Conservation (phyloP, 2,797 vertebrate species). For the Lates japonicus region DNA sequence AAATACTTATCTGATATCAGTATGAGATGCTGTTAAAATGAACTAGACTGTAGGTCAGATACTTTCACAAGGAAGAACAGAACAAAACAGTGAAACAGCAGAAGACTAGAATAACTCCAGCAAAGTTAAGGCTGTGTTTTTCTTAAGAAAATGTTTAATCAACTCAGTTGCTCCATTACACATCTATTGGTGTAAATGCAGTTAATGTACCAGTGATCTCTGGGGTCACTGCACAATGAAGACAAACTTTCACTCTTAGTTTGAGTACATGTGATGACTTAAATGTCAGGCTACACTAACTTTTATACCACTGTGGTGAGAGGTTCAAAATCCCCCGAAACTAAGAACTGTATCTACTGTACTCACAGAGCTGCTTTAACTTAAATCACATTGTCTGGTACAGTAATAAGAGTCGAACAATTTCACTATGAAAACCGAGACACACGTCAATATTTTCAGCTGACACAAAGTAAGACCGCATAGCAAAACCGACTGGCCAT, state of each 20-base stretch:
- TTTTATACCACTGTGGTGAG: not conserved
- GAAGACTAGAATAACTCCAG: not conserved
- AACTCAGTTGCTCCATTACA: not conserved
- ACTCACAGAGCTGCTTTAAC: not conserved
- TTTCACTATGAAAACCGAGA: conserved; percentile 40
- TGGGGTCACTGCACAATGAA: not conserved
- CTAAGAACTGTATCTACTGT: not conserved
- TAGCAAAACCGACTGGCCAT: not conserved
- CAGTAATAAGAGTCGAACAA: conserved; percentile 42
- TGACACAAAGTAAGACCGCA: conserved; percentile 35
- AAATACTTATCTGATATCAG: not conserved
- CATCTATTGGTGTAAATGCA: conserved; percentile 6
- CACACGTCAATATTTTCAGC: conserved; percentile 31
- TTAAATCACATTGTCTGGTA: not conserved
- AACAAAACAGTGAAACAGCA: not conserved
- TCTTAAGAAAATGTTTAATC: not conserved
- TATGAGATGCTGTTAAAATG: not conserved
- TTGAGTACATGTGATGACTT: conserved; percentile 34
- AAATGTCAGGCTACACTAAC: conserved; percentile 12
- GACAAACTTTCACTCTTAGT: conserved; percentile 60
- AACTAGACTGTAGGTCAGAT: not conserved
- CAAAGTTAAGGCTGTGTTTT: not conserved
- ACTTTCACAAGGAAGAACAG: conserved; percentile 1
- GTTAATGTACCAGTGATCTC: not conserved
- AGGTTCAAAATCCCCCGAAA: conserved; percentile 20